Evolutionary conservation across 2,888 invertebrate species (phyloP).

Genomic region (Leucoma salicis): DNA sequence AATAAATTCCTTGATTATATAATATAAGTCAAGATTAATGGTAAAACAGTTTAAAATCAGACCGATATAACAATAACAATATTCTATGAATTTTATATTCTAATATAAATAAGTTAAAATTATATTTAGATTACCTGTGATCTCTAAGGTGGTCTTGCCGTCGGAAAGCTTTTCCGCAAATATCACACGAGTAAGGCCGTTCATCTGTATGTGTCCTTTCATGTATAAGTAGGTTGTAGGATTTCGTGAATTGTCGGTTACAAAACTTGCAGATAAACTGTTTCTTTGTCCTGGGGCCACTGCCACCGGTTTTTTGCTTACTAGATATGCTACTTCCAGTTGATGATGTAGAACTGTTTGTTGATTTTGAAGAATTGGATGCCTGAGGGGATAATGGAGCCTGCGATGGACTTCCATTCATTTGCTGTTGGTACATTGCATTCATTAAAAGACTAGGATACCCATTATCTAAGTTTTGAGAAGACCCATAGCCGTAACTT

Average conservation of each 20-base stretch:
- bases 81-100: no score
- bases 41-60: no score
- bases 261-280: conserved; percentile 99
- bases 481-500: conserved; percentile 68
- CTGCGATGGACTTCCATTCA: conserved; percentile 73
- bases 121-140: conserved; percentile 89
- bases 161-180: conserved; percentile 98
- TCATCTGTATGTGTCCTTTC: conserved; percentile 99
- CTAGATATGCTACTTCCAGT: conserved; percentile 68
- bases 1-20: no score
- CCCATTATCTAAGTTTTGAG: conserved; percentile 84
- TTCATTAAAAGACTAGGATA: conserved; percentile 88
- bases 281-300: conserved; percentile 95
- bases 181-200: conserved; percentile 98
- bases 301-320: conserved; percentile 70
- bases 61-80: no score
- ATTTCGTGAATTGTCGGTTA: conserved; percentile 98
- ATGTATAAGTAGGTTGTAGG: conserved; percentile 98
- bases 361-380: conserved; percentile 71
- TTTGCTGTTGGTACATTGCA: conserved; percentile 84
- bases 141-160: conserved; percentile 97
- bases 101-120: conserved; percentile 21
- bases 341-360: conserved; percentile 72
- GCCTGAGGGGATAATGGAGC: conserved; percentile 71
- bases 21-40: no score